phyloP scores from a whole-genome alignment of 2,888 invertebrate genomes.

The Limnephilus rhombicus region DNA sequence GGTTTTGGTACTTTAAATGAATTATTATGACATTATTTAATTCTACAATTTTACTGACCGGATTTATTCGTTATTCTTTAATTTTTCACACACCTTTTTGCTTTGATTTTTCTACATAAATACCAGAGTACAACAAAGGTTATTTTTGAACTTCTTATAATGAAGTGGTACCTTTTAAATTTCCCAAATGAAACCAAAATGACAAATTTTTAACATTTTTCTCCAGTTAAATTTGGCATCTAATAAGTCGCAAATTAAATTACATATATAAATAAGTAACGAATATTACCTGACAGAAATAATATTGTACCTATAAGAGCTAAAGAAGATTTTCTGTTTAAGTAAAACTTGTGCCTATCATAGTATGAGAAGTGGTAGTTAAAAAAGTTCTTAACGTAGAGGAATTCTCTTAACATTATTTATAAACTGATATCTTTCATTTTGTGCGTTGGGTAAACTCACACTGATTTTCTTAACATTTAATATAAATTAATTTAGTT shows the following conservation, averaged over 20 bases:
- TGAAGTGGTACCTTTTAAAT: not conserved
- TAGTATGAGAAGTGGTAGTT: not conserved
- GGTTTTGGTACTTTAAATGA: not conserved
- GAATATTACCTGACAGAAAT: not conserved
- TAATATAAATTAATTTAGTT: not conserved
- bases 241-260: not conserved
- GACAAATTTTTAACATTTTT: not conserved
- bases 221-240: not conserved
- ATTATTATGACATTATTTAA: not conserved
- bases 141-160: not conserved
- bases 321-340: not conserved
- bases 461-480: not conserved
- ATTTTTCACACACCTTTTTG: not conserved
- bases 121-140: not conserved
- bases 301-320: not conserved
- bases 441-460: constrained; percentile 39
- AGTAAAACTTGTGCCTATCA: constrained; percentile 18
- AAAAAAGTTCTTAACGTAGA: not conserved
- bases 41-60: not conserved
- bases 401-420: constrained; percentile 19
- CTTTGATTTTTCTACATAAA: not conserved
- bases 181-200: not conserved
- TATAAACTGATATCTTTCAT: constrained; percentile 24
- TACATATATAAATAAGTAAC: not conserved
- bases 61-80: not conserved